Conservation (phyloP, 1,140 invertebrate species). For the Helicoverpa armigera region DNA sequence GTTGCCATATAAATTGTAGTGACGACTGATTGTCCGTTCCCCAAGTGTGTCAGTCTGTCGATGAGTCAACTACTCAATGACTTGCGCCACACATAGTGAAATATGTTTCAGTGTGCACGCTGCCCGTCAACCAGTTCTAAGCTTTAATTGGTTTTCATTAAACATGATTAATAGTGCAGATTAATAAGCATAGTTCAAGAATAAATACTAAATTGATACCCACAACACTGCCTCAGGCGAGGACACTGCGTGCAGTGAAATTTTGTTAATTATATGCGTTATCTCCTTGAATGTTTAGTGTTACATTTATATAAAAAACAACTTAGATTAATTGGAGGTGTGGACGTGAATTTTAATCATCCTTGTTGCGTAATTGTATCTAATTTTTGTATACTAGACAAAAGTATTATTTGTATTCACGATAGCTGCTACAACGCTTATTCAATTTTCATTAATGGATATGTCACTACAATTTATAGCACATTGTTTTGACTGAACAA, state of each 20-base stretch:
- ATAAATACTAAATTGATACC: conserved; percentile 14
- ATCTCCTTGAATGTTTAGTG: conserved; percentile 23
- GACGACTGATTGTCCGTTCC: conserved; percentile 52
- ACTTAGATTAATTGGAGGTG: conserved; percentile 7
- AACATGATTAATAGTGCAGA: conserved; percentile 56
- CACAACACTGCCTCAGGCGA: conserved; percentile 20
- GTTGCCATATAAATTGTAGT: conserved; percentile 43
- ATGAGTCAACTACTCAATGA: conserved; percentile 53
- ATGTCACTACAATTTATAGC: background rate
- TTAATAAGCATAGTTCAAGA: conserved; percentile 51
- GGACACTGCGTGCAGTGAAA: conserved; percentile 20
- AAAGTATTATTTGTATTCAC: background rate
- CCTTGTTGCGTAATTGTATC: background rate
- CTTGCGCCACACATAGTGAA: conserved; percentile 46
- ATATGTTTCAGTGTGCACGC: conserved; percentile 43
- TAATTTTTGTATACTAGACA: background rate
- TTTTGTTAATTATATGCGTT: background rate
- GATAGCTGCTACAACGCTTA: background rate
- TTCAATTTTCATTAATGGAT: background rate
- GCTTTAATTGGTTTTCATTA: conserved; percentile 63
- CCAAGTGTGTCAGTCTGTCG: conserved; percentile 37
- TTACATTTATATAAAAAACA: conserved; percentile 1
- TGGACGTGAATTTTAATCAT: conserved; percentile 16
- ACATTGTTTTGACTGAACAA: background rate
- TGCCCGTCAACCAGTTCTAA: conserved; percentile 22